Evolutionary conservation across 2,888 invertebrate genomes (phyloP), one percentile per base, ranked within the genome.

Genomic region (Yponomeuta malinellus): DNA sequence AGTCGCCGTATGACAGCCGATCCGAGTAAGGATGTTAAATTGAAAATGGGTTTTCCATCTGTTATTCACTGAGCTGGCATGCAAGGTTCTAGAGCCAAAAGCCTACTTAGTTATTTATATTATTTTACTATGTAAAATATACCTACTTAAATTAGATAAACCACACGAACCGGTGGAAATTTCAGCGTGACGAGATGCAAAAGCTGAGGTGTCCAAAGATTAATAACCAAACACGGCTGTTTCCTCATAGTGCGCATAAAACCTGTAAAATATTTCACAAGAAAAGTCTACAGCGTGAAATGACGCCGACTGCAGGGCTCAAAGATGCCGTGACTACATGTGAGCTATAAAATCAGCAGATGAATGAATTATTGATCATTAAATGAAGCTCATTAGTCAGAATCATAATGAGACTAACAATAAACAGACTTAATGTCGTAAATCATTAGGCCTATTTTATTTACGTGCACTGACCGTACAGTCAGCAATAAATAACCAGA

Each of bases 291-390:
- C 15, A 59, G 52, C 12, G 52, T 59, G 52, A 59, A 59, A 59
- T 59, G 15, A 12, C 3, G 52, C 52, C 52, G 15, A 59, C 52
- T 59, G 52, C 52, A 15, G 12, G 15, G 52, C 52, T 15, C 52
- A 59, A 59, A 59, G 52, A 59, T 15, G 52, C 52, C 52, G 52
- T 15, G 63, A 63, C 63, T 63, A 29, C 8, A 15, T 63, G 65
- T 59, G 65, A 10, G 65, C 65, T 23, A 29, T 65, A 29, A 65
- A 65, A 31, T 65, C 65, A 33, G 65, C 33, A 33, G 65, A 29
- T 65, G 12, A 31, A 64, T 31, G 31, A 65, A 59, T 29, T 65
- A 65, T 29, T 59, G 15, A 15, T 59, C 52, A 15, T 59, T 59
- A 59, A 59, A 59, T 59, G 3, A 12, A 59, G 2, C 52, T 59